Conservation (phyloP, 1,140 invertebrate species). For the Lucilia sericata region DNA sequence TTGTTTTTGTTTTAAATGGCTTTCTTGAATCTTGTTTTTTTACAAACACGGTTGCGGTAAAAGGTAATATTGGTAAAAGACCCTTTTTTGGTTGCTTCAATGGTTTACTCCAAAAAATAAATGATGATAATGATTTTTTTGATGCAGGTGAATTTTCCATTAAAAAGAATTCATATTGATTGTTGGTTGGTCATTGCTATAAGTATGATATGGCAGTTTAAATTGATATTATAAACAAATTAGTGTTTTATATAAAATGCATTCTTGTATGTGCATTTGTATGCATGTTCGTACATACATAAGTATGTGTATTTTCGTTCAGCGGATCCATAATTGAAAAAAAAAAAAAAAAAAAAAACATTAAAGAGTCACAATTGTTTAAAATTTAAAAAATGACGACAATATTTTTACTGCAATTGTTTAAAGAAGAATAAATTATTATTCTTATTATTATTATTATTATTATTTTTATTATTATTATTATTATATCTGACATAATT, state of each 20-base stretch:
- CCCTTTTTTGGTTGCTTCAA: slow-evolving; percentile 22
- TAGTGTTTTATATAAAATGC: slow-evolving; percentile 63
- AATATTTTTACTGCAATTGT: no score
- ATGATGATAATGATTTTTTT: background rate
- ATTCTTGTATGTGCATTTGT: background rate
- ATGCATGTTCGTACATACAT: background rate
- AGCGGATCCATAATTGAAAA: no score
- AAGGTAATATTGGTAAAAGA: slow-evolving; percentile 16
- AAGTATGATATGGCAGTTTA: slow-evolving; percentile 39
- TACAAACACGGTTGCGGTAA: slow-evolving; percentile 59
- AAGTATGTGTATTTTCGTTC: background rate
- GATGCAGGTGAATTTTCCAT: slow-evolving; percentile 9
- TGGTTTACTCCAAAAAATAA: background rate
- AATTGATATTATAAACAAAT: slow-evolving; percentile 67
- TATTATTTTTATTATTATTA: no score
- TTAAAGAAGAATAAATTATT: no score
- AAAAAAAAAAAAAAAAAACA: no score
- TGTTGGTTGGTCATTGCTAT: background rate
- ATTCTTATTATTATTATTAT: no score
- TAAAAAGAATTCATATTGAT: background rate
- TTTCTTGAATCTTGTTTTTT: background rate
- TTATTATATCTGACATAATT: no score
- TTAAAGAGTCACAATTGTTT: no score
- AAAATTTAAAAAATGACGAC: no score
- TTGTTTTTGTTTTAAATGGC: background rate